A percentile compares a stretch with the other conserved stretches of the same genome.
Conservation (phyloP, 1,140 invertebrate species). For the Macrotrachela quadricornifera region DNA sequence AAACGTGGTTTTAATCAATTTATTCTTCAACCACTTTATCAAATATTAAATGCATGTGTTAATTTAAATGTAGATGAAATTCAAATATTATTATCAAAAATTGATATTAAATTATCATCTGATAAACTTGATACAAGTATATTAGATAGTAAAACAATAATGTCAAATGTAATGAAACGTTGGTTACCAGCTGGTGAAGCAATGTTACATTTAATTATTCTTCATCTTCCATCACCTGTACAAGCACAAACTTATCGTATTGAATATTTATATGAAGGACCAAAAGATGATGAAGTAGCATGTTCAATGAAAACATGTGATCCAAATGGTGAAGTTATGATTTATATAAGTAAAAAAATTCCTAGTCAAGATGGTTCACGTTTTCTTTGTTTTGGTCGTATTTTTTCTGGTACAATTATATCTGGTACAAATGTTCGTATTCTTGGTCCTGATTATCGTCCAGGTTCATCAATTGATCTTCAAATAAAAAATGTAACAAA, state of each 20-base stretch:
- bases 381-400: constrained; percentile 98
- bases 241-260: constrained; percentile 95
- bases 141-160: constrained; percentile 22
- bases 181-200: constrained; percentile 98
- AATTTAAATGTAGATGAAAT: constrained; percentile 77
- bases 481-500: constrained; percentile 25
- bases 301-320: constrained; percentile 60
- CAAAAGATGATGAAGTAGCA: background rate
- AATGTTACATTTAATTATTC: constrained; percentile 97
- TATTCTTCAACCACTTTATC: background rate
- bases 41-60: background rate
- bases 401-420: constrained; percentile 75
- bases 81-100: constrained; percentile 38
- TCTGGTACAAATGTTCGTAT: constrained; percentile 63
- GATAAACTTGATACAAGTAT: constrained; percentile 81
- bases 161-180: constrained; percentile 63
- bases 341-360: constrained; percentile 99
- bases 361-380: constrained; percentile 81
- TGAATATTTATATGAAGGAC: constrained; percentile 76
- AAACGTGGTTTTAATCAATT: background rate
- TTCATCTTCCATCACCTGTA: constrained; percentile 93
- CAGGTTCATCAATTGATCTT: constrained; percentile 69
- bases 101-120: constrained; percentile 67
- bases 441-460: constrained; percentile 78
- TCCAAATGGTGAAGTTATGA: constrained; percentile 87